These are phyloP conservation scores for Limnephilus lunatus DNA, from an alignment of 2,888 invertebrate genomes.

Conservation along the genomic window DNA sequence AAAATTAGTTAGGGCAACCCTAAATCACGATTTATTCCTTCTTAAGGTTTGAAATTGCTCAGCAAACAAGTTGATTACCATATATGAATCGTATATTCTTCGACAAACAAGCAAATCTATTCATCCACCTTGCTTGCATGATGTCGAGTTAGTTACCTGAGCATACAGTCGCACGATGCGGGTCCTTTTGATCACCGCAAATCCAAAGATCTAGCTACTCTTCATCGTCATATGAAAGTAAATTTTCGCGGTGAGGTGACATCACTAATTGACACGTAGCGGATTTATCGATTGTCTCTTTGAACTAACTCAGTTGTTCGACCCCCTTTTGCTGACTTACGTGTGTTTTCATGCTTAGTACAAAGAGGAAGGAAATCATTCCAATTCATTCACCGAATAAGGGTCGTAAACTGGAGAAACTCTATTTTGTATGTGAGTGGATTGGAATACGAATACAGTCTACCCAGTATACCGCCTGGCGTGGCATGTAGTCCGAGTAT, in stretches of 20 bases:
- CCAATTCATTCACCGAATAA: constrained; percentile 59
- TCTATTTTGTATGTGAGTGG: constrained; percentile 43
- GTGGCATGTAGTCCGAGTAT: constrained; percentile 35
- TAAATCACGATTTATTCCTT: not conserved
- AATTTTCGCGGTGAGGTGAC: constrained; percentile 57
- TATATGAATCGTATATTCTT: not conserved
- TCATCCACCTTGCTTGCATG: constrained; percentile 18
- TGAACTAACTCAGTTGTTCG: constrained; percentile 47
- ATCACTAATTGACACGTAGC: constrained; percentile 63
- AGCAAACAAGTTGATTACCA: not conserved
- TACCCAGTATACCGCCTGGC: constrained; percentile 12
- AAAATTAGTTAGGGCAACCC: not conserved
- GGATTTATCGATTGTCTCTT: constrained; percentile 62
- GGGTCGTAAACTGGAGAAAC: constrained; percentile 61
- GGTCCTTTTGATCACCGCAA: constrained; percentile 17
- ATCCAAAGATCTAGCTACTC: constrained; percentile 4
- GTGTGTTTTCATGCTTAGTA: constrained; percentile 50
- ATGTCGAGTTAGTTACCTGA: constrained; percentile 29
- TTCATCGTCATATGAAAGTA: constrained; percentile 37
- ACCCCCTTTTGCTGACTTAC: constrained; percentile 45
- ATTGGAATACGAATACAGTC: constrained; percentile 45
- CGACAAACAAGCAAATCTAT: constrained; percentile 20
- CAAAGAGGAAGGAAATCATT: constrained; percentile 54
- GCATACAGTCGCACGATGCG: constrained; percentile 39
- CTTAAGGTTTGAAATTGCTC: not conserved